Evolutionary conservation across 2,113 vertebrate species (phyloP).

Genomic region (Pavo muticus): DNA sequence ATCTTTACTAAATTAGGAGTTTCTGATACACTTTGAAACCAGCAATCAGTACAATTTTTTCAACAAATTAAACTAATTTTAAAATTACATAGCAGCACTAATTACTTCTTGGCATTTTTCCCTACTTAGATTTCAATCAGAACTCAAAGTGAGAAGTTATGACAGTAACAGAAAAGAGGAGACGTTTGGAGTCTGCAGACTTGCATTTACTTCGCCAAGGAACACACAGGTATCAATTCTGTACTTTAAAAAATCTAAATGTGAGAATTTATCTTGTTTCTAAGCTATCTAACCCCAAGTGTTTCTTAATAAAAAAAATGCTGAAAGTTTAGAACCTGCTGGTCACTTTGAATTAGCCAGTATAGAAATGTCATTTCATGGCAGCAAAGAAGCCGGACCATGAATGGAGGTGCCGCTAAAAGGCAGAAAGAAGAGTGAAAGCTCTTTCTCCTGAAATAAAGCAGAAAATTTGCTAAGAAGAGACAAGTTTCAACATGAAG

Average conservation of each 20-base stretch:
- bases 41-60: slow-evolving; percentile 1
- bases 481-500: slow-evolving; percentile 45
- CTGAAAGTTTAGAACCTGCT: background rate
- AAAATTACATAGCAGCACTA: slow-evolving; percentile 26
- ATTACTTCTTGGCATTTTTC: slow-evolving; percentile 29
- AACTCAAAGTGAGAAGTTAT: background rate
- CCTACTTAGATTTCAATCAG: background rate
- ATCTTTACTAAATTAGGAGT: slow-evolving; percentile 6
- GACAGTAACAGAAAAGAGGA: background rate
- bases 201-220: background rate
- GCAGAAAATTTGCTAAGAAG: slow-evolving; percentile 2
- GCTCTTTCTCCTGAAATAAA: background rate
- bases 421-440: background rate
- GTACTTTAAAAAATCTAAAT: background rate
- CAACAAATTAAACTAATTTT: slow-evolving; percentile 41
- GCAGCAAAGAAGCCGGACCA: background rate
- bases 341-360: background rate
- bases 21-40: slow-evolving; percentile 10
- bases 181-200: background rate
- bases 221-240: background rate
- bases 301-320: background rate
- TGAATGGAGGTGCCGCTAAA: background rate
- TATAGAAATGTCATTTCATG: background rate
- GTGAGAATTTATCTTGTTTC: background rate
- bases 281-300: background rate